phyloP scores from a whole-genome alignment of 2,113 vertebrate genomes.

The Mesoclemmys tuberculata region DNA sequence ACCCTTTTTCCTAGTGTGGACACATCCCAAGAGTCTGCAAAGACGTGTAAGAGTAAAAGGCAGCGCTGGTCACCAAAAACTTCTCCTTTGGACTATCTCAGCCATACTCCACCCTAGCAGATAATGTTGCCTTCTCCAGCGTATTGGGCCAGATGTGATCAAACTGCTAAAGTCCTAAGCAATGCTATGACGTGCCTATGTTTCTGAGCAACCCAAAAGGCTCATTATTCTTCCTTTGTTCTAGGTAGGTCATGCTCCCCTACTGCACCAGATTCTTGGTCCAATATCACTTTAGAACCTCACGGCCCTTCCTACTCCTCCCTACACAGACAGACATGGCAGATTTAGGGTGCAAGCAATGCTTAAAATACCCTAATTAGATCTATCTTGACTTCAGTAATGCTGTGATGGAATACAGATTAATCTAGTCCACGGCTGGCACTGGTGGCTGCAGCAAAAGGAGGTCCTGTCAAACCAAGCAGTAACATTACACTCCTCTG shows the following conservation, averaged over 20 bases:
- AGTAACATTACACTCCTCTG: slow-evolving; percentile 59
- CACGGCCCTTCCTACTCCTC: neutral
- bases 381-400: slow-evolving; percentile 72
- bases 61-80: neutral
- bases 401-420: slow-evolving; percentile 75
- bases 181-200: neutral
- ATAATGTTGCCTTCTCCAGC: neutral
- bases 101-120: neutral
- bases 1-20: neutral
- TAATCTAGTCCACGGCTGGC: slow-evolving; percentile 59
- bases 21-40: neutral
- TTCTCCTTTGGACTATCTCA: neutral
- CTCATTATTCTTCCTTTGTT: slow-evolving; percentile 5
- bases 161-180: neutral
- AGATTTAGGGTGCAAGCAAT: slow-evolving; percentile 62
- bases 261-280: neutral
- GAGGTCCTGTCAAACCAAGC: slow-evolving; percentile 76
- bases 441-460: slow-evolving; percentile 73
- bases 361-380: slow-evolving; percentile 80
- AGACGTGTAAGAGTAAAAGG: neutral
- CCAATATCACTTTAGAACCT: neutral
- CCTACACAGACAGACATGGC: slow-evolving; percentile 46
- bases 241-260: neutral
- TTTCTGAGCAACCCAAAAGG: neutral
- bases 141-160: neutral